Conservation (phyloP, 37 sponge, comb jelly and placozoan species). For the Ephydatia muelleri region DNA sequence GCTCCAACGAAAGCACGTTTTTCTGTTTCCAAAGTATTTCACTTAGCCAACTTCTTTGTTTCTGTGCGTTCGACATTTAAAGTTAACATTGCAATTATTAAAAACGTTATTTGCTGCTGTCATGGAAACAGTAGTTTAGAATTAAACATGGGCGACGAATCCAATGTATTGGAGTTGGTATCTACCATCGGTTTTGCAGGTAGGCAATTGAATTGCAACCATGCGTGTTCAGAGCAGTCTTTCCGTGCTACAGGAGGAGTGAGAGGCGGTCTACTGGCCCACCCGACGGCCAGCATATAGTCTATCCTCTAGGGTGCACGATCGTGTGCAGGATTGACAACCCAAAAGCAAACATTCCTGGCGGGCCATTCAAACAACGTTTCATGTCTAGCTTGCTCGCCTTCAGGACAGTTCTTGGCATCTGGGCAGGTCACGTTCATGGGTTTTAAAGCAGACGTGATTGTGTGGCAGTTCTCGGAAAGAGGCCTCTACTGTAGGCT, state of each 20-base stretch:
- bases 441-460: conserved; percentile 99
- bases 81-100: conserved; percentile 12
- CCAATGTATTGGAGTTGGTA: conserved; percentile 51
- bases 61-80: conserved; percentile 67
- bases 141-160: neutral
- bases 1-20: conserved; percentile 86
- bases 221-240: neutral
- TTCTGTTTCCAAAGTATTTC: conserved; percentile 82
- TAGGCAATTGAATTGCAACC: no score
- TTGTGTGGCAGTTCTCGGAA: conserved; percentile 89
- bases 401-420: conserved; percentile 79
- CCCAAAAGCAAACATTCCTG: conserved; percentile 82
- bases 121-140: conserved; percentile 8
- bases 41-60: conserved; percentile 67
- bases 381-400: conserved; percentile 87
- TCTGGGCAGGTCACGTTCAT: conserved; percentile 97
- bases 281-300: conserved; percentile 88
- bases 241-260: conserved; percentile 67
- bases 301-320: conserved; percentile 92
- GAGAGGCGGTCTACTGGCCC: conserved; percentile 76
- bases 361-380: conserved; percentile 89
- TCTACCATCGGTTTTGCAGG: conserved; percentile 85
- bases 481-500: conserved; percentile 70
- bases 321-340: conserved; percentile 78
- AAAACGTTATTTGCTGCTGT: neutral